phyloP scores from a whole-genome alignment of 2,797 vertebrate species.

The Amphiprion clarkii region DNA sequence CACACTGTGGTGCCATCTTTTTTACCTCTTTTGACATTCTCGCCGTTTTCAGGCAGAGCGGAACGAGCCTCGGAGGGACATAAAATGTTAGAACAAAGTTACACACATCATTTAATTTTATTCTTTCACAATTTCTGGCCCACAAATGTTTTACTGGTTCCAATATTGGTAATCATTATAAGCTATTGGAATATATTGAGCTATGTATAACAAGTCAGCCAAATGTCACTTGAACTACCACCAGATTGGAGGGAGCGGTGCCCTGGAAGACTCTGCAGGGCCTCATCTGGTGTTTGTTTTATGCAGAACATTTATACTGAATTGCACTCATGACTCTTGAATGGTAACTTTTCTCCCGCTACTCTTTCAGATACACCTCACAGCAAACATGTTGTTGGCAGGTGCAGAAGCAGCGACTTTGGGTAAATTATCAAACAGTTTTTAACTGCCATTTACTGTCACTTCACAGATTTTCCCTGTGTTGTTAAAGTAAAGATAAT shows the following conservation, averaged over 20 bases:
- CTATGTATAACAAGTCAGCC: conserved; percentile 72
- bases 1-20: conserved; percentile 80
- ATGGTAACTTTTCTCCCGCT: neutral
- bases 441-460: too few species aligned
- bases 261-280: conserved; percentile 58
- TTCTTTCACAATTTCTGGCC: conserved; percentile 80
- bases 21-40: conserved; percentile 79
- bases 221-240: conserved; percentile 70
- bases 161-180: conserved; percentile 80
- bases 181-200: conserved; percentile 78
- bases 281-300: conserved; percentile 68
- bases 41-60: conserved; percentile 65
- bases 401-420: neutral
- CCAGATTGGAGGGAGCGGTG: conserved; percentile 41
- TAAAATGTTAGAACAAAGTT: conserved; percentile 79
- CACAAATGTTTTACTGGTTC: conserved; percentile 82
- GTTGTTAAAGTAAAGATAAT: too few species aligned
- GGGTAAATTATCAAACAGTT: too few species aligned
- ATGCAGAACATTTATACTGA: conserved; percentile 48
- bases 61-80: conserved; percentile 73
- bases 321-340: conserved; percentile 25
- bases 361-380: conserved; percentile 23
- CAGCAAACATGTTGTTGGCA: conserved; percentile 29
- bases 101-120: conserved; percentile 80
- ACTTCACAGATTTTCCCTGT: too few species aligned